Base-by-base conservation (phyloP, 2,113 vertebrate species). In the Eptatretus burgeri region DNA sequence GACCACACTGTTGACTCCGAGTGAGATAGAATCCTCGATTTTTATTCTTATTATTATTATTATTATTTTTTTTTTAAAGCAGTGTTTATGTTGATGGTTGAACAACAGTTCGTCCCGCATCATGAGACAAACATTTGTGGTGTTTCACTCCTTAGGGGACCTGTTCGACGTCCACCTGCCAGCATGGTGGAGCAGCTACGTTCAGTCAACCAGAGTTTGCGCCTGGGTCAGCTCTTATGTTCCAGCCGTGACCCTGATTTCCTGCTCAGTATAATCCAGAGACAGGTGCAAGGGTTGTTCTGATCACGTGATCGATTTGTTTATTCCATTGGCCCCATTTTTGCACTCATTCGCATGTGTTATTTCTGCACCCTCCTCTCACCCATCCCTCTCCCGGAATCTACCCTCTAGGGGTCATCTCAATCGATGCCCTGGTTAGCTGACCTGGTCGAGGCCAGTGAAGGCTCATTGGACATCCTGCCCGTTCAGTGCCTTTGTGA, bases 361-460 rank as follows among this genome's bases (percentile, higher is more conserved):
- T 13, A 16, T 50, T 7, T 52, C 10, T 52, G 10, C 19, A 17
- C 60, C 9, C 16, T 3, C 50, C 27, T 52, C 63, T 5, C 16
- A 17, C 52, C 52, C 60, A 49, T 50, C 12, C 2, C 11, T 0
- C 65, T 11, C 9, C 63, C n/a, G 50, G 18, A 56, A n/a, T 51
- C 5, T 18, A 16, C 62, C 65, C 65, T 17, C 19, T 63, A 95
- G 91, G 85, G 84, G 11, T 98, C 89, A 1, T 98, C 91, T 0
- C 91, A 98, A 74, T 96, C 91, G 51, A 98, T 98, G 89, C 91
- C 91, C 0, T 98, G 91, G 91, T 72, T 98, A 71, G 91, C 91
- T 1, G 91, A 98, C 68, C 73, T 98, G 69, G 91, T 98, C 20
- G 88, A 94, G 75, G 94, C 91, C 67, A 96, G 89, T 0, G 91